phyloP scores from a whole-genome alignment of 2,888 invertebrate species.

The Melanchra persicariae region DNA sequence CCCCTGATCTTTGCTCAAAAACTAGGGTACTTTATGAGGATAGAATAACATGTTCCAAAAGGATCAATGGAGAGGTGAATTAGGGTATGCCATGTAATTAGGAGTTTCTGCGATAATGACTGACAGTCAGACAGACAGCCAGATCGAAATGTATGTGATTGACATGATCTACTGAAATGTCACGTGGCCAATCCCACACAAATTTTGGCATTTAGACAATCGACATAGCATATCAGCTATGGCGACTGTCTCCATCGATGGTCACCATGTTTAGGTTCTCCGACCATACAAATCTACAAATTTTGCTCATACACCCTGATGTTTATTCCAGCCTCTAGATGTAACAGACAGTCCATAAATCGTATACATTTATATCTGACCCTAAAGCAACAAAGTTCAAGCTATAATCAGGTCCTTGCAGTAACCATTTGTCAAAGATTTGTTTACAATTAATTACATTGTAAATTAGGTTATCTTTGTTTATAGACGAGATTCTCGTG shows the following conservation, averaged over 20 bases:
- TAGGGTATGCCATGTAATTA: too few species aligned
- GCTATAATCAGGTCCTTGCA: slow-evolving; percentile 52
- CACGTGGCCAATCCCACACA: not conserved
- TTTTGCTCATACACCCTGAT: not conserved
- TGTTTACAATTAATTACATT: slow-evolving; percentile 64
- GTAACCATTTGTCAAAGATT: slow-evolving; percentile 44
- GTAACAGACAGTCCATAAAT: not conserved
- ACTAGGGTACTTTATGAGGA: too few species aligned
- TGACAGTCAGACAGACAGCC: too few species aligned
- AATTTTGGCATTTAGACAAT: not conserved
- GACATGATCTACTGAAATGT: not conserved
- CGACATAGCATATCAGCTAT: too few species aligned
- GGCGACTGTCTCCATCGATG: too few species aligned
- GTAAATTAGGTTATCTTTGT: slow-evolving; percentile 68
- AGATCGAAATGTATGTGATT: too few species aligned
- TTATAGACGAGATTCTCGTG: not conserved
- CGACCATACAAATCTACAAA: not conserved
- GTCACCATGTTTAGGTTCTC: too few species aligned
- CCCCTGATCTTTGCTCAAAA: too few species aligned
- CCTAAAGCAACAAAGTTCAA: slow-evolving; percentile 42
- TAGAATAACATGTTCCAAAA: too few species aligned
- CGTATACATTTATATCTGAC: slow-evolving; percentile 47
- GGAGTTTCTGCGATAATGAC: too few species aligned
- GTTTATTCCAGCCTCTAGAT: not conserved
- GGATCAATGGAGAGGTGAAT: too few species aligned